These are phyloP conservation scores for Pseudeuparius sepicola DNA, from an alignment of 2,888 invertebrate species.

Conservation along the genomic window DNA sequence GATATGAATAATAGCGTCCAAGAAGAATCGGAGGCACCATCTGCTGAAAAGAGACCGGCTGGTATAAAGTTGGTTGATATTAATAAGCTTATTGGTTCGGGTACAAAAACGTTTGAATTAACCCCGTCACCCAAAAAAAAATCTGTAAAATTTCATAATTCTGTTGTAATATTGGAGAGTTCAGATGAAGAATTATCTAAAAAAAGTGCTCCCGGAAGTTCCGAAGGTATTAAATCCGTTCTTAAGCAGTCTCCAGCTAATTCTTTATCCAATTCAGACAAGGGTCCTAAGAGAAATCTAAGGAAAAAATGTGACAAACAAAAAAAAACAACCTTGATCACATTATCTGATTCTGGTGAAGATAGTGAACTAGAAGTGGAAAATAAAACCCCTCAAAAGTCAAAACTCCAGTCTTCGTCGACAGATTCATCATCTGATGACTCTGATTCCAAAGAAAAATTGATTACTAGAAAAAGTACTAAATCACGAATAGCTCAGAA, in stretches of 20 bases:
- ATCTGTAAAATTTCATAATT: constrained; percentile 27
- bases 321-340: neutral
- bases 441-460: constrained; percentile 7
- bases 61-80: constrained; percentile 37
- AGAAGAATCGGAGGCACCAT: too few relatives aligned
- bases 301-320: neutral
- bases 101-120: constrained; percentile 14
- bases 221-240: too few relatives aligned
- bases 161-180: constrained; percentile 32
- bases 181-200: constrained; percentile 31
- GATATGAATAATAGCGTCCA: too few relatives aligned
- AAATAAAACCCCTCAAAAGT: neutral
- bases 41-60: too few relatives aligned
- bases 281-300: neutral
- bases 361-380: constrained; percentile 2
- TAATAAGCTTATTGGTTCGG: constrained; percentile 33
- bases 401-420: constrained; percentile 3
- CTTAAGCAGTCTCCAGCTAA: too few relatives aligned
- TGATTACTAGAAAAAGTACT: too few relatives aligned
- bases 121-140: constrained; percentile 20
- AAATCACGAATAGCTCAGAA: too few relatives aligned
- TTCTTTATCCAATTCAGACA: neutral
- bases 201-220: too few relatives aligned
- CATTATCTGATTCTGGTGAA: constrained; percentile 10
- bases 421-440: constrained; percentile 11